Evolutionary conservation across 2,888 invertebrate species (phyloP), one percentile per base, ranked within the genome.

Genomic region (Archaeoteleia sp.): DNA sequence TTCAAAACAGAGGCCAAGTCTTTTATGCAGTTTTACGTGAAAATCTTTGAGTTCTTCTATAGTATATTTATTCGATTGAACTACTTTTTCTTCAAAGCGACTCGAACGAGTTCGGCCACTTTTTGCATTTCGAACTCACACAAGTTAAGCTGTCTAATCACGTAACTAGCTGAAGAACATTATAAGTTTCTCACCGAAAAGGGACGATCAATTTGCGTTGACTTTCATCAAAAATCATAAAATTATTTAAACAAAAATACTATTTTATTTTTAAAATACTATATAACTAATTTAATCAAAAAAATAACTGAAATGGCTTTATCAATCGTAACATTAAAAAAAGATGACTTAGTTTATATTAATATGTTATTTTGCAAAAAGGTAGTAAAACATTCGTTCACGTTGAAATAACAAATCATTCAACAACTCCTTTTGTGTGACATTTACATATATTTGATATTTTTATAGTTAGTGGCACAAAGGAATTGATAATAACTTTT

Each of bases 81-180:
- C 48, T 37, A 37, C 29, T 27, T 49, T 34, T 8, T 14, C 37
- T 27, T 49, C 49, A 29, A 37, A 49, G 49, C 12, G 17, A 48
- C 27, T 49, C 20, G n/a, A 51, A 51, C 29, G 39, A 51, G 49
- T 51, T 51, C 39, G 25, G 39, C 29, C 39, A 51, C 49, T 51
- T 51, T 39, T 51, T 39, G 6, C 49, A 27, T 29, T 51, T 51
- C 30, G 27, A 39, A 12, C 27, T 51, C 29, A 39, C 7, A 20
- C 39, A 29, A 51, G 35, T 39, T 39, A 37, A 37, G 37, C 27
- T 37, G 29, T 37, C 49, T 49, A 49, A 49, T 49, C 49, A 37
- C 37, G 37, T 49, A 49, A 48, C 35, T 49, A 8, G 25, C 29
- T n/a, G 6, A 37, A 12, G 48, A 48, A 25, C 25, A 34, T 23